Conservation (phyloP, 2,113 vertebrate species). For the Symphodus melops region DNA sequence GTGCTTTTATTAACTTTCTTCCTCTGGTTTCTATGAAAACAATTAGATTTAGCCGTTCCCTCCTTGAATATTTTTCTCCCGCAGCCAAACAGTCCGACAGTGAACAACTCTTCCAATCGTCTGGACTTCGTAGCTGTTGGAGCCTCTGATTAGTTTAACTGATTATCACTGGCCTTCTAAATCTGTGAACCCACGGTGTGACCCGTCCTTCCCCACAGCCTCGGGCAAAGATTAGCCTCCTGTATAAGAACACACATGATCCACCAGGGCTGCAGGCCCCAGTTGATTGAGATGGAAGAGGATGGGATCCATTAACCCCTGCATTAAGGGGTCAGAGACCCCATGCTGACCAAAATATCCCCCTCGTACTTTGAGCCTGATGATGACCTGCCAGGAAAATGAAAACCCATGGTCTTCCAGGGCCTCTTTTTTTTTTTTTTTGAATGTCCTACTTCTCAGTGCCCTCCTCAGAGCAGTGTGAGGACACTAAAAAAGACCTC, state of each 20-base stretch:
- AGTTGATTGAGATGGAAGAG: constrained; percentile 58
- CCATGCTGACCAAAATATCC: constrained; percentile 56
- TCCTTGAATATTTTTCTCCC: constrained; percentile 42
- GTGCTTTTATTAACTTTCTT: constrained; percentile 55
- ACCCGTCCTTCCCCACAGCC: constrained; percentile 53
- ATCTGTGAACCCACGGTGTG: constrained; percentile 54
- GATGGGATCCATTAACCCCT: constrained; percentile 71
- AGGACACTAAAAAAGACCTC: constrained; percentile 39
- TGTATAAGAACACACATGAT: constrained; percentile 25
- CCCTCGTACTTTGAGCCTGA: constrained; percentile 34
- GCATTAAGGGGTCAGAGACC: constrained; percentile 57
- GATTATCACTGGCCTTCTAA: constrained; percentile 53
- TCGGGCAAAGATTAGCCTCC: constrained; percentile 53
- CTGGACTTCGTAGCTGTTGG: not conserved
- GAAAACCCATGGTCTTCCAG: constrained; percentile 47
- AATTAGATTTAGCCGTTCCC: constrained; percentile 33
- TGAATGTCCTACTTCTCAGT: constrained; percentile 59
- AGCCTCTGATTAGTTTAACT: constrained; percentile 52
- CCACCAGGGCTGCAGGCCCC: constrained; percentile 25
- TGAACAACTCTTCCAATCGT: not conserved
- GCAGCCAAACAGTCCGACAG: constrained; percentile 8
- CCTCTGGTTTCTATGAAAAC: constrained; percentile 49
- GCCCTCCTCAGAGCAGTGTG: constrained; percentile 27
- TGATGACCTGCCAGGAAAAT: constrained; percentile 66
- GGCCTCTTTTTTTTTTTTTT: constrained; percentile 45